Evolutionary conservation across 2,113 vertebrate genomes (phyloP).

Genomic region (Nibea coibor): DNA sequence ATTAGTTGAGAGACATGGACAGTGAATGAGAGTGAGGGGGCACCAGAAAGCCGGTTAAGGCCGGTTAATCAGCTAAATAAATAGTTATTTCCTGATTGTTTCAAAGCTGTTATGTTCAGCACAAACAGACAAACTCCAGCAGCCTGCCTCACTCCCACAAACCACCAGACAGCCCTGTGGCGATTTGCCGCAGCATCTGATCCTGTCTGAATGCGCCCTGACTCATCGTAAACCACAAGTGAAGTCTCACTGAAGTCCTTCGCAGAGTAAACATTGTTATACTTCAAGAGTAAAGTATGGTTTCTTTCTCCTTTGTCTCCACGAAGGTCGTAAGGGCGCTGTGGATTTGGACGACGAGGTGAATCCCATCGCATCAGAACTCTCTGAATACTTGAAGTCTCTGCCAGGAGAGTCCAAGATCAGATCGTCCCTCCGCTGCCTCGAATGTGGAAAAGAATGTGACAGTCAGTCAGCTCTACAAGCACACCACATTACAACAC

Average conservation of each 20-base stretch:
- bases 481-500: conserved; percentile 60
- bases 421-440: conserved; percentile 62
- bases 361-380: conserved; percentile 51
- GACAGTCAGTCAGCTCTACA: conserved; percentile 69
- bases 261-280: neutral
- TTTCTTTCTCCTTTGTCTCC: neutral
- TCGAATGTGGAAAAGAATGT: conserved; percentile 70
- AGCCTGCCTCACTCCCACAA: too few species aligned
- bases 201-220: too few species aligned
- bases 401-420: conserved; percentile 69
- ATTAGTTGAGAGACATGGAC: too few species aligned
- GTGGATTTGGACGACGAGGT: conserved; percentile 58
- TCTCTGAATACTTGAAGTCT: conserved; percentile 72
- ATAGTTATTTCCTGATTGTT: too few species aligned
- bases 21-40: too few species aligned
- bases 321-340: conserved; percentile 59
- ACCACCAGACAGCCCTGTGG: too few species aligned
- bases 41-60: too few species aligned
- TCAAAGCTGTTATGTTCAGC: too few species aligned
- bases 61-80: too few species aligned
- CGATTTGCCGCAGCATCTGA: too few species aligned
- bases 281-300: neutral
- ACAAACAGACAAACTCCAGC: too few species aligned
- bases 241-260: neutral
- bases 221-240: neutral